phyloP scores from a whole-genome alignment of 2,113 vertebrate genomes.

The Eptatretus burgeri region DNA sequence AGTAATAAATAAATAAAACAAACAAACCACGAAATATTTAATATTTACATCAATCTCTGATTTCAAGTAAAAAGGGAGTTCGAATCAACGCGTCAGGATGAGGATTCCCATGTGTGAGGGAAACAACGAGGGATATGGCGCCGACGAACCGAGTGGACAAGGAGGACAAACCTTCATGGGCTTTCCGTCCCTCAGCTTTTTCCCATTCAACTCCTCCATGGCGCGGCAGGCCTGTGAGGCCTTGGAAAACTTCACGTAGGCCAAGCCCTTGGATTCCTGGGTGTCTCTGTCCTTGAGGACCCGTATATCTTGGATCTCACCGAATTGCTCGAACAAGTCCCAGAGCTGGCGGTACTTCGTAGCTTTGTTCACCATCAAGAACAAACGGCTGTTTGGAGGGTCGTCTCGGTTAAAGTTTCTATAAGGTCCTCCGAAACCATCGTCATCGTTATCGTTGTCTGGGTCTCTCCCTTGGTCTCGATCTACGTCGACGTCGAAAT shows the following conservation, averaged over 20 bases:
- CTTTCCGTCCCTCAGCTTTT: constrained; percentile 32
- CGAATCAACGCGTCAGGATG: too few species aligned
- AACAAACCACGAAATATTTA: too few species aligned
- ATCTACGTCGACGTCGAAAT: too few species aligned
- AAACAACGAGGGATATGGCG: too few species aligned
- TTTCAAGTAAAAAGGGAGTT: too few species aligned
- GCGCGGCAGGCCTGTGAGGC: constrained; percentile 64
- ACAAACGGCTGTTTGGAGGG: constrained; percentile 57
- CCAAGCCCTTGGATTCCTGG: constrained; percentile 56
- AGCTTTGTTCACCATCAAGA: constrained; percentile 48
- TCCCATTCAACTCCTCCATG: constrained; percentile 77
- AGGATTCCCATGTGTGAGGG: too few species aligned
- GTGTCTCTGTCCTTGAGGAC: constrained; percentile 57
- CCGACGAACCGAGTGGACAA: too few species aligned
- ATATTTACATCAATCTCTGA: too few species aligned
- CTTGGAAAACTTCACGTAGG: constrained; percentile 51
- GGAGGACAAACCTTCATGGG: constrained; percentile 37
- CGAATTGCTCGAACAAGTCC: constrained; percentile 36
- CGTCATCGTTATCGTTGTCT: too few species aligned
- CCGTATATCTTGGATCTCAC: constrained; percentile 59
- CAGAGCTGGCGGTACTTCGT: constrained; percentile 35
- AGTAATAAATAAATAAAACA: too few species aligned
- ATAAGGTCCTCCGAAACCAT: too few species aligned
- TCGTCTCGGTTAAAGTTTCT: constrained; percentile 31
- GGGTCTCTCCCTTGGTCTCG: too few species aligned